Base-by-base conservation (phyloP, 1,140 invertebrate genomes). In the Campodea augens region DNA sequence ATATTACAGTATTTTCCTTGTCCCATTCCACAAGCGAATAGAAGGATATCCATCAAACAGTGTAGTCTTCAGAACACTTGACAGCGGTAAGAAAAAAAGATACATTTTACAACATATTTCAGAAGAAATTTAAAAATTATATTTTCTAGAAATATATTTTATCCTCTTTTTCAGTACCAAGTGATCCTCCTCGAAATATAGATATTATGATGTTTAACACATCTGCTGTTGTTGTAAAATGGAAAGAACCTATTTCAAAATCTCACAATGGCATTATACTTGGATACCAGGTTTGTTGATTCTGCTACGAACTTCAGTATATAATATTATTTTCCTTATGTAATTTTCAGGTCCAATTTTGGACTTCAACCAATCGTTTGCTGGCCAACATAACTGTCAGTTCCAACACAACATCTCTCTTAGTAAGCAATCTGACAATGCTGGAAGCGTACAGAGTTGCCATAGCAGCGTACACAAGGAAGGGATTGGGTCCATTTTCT, bases 1-100 rank as follows among this genome's bases (percentile, higher is more conserved):
- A 27, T 68, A 69, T 53, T 84, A 83, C 60, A 73, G 81, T 59
- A 79, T 84, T 65, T 82, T 84, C 60, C 65, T 83, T 45, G 69
- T 82, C 47, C 80, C 80, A 48, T 84, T 78, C 64, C 79, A 77
- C 60, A 78, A 78, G 58, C 73, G 70, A 57, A 72, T 82, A 53
- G 77, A 81, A 62, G 79, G 79, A 41, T 70, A 75, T 51, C 80
- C 81, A 22, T 82, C 79, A 1, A 82, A 82, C 66, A 78, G 77
- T 13, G 68, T 68, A 54, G 68, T 68, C 36, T 70, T 73, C 12
- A 67, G 73, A 57, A 84, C 80, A 27, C 59, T 75, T 45, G 78
- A 83, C 67, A 78, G 80, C 62, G 82, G n/a, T n/a, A n/a, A n/a
- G n/a, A n/a, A n/a, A n/a, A n/a, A n/a, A n/a, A n/a, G n/a, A n/a